phyloP scores from a whole-genome alignment of 2,113 vertebrate genomes.

The Alethe castanea region DNA sequence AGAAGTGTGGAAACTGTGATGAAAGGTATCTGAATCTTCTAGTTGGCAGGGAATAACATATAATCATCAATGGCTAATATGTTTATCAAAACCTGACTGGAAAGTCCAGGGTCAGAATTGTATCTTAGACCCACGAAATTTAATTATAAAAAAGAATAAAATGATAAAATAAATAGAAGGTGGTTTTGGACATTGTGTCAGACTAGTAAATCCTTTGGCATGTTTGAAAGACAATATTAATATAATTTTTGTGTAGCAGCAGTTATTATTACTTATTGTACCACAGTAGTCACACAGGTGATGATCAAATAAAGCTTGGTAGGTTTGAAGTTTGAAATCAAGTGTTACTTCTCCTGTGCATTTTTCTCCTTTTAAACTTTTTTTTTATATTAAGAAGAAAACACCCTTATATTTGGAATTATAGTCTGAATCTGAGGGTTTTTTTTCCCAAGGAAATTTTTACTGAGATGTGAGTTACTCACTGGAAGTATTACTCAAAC shows the following conservation, averaged over 20 bases:
- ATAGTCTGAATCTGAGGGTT: not conserved
- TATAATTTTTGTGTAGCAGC: conserved; percentile 22
- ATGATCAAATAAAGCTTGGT: not conserved
- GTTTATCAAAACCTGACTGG: conserved; percentile 14
- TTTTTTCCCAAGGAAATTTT: not conserved
- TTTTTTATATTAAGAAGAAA: not conserved
- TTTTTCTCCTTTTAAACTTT: not conserved
- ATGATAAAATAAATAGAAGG: not conserved
- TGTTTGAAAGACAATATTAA: conserved; percentile 16
- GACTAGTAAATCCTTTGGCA: conserved; percentile 25
- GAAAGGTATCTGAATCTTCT: not conserved
- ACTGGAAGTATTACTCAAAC: not conserved
- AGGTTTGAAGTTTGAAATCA: not conserved
- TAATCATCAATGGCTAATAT: not conserved
- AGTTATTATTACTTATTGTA: not conserved
- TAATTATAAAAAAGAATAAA: conserved; percentile 22
- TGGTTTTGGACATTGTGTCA: conserved; percentile 11
- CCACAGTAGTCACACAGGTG: not conserved
- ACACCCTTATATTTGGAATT: not conserved
- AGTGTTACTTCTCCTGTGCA: not conserved
- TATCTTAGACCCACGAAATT: not conserved
- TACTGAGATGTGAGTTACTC: not conserved
- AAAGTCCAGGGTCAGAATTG: not conserved
- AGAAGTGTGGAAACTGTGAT: not conserved
- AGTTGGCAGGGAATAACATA: not conserved